Evolutionary conservation across 92 coral and sea anemone species (phyloP).

Genomic region (Epizoanthus stellaris): DNA sequence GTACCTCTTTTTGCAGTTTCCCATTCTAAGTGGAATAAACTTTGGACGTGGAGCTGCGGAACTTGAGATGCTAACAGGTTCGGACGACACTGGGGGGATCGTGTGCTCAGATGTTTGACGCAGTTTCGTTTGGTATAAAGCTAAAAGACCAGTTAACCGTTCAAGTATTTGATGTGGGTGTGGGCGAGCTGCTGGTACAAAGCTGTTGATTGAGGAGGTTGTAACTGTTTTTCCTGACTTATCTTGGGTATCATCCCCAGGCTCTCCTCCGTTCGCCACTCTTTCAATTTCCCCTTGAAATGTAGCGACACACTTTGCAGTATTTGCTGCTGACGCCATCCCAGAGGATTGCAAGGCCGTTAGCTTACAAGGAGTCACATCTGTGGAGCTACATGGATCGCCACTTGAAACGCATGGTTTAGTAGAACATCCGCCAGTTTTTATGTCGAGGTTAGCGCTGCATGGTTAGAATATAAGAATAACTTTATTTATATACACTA

Average conservation of each 20-base stretch:
- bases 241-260: neutral
- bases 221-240: neutral
- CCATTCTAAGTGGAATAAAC: conserved; percentile 2
- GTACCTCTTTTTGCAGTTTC: conserved; percentile 12
- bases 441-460: too few relatives aligned
- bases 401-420: neutral
- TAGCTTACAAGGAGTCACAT: neutral
- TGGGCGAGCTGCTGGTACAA: neutral
- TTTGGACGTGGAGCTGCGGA: neutral
- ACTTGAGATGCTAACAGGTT: neutral
- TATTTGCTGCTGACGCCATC: neutral
- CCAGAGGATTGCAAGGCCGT: neutral
- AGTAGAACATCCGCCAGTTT: neutral
- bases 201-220: neutral
- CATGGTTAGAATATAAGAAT: too few relatives aligned
- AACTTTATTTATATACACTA: too few relatives aligned
- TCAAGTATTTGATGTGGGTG: conserved; percentile 20
- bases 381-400: too few relatives aligned
- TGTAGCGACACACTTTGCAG: neutral
- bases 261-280: neutral
- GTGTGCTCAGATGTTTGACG: neutral
- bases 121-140: conserved; percentile 25
- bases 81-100: neutral
- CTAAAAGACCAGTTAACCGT: conserved; percentile 16
- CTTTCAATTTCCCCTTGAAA: neutral